Evolutionary conservation across 2,888 invertebrate genomes (phyloP), one percentile per base, ranked within the genome.

Genomic region (Nymphalis polychloros): DNA sequence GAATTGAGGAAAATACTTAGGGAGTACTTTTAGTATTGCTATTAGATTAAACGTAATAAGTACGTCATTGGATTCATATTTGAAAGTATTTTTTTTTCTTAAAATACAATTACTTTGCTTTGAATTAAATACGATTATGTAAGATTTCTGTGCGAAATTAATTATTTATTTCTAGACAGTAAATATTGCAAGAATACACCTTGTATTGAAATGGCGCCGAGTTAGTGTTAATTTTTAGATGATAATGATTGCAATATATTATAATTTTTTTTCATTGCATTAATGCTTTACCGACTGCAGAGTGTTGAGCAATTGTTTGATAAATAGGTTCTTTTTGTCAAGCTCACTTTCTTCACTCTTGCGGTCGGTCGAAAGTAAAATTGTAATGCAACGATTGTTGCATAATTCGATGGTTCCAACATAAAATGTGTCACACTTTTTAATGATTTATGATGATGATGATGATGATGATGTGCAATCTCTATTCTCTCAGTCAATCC

Each of bases 341-440:
- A 66, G 64, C 55, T 68, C 64, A 70, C 76, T 76, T 76, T 76
- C 75, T 72, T 75, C 70, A 76, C 66, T 71, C 69, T 73, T 68
- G 76, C 70, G 74, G 74, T 74, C 73, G 59, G 59, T 75, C 63
- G 77, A 74, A 75, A 77, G 75, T 72, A 70, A 72, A 72, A 72
- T 71, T 72, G 64, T 67, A 67, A 67, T 60, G 61, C 13, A 71
- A 57, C 53, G 41, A 63, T 41, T 57, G 63, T 77, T 76, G 64
- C 73, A 69, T 68, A 76, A 76, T 47, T 35, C 47, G 35, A 60
- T 69, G 71, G 46, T 67, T 63, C 52, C 52, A 63, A 23, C 46
- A 48, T 41, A 50, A n/a, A 53, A 64, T 52, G 55, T 64, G 57
- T 41, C 60, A 61, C 53, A 59, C 52, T 48, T 53, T 53, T 66